Conservation (phyloP, 2,113 vertebrate genomes). For the Erythrolamprus reginae region DNA sequence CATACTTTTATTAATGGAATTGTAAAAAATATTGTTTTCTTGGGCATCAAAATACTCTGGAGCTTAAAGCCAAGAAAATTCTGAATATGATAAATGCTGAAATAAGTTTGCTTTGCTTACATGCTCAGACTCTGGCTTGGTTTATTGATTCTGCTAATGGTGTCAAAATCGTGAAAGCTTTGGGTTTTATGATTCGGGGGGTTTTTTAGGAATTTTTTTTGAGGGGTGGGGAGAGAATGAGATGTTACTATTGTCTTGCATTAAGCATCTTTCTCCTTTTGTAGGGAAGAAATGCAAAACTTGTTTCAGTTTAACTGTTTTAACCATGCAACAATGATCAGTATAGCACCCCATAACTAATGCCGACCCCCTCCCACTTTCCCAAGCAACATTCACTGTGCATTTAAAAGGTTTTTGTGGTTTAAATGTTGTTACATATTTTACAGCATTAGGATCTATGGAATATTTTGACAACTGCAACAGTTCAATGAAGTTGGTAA, state of each 20-base stretch:
- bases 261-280: conserved; percentile 55
- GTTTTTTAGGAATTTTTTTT: not conserved
- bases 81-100: conserved; percentile 17
- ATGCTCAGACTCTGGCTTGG: conserved; percentile 26
- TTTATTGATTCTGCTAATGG: conserved; percentile 15
- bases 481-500: conserved; percentile 97
- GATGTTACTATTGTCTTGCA: conserved; percentile 46
- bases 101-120: conserved; percentile 32
- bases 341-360: conserved; percentile 66
- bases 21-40: conserved; percentile 2
- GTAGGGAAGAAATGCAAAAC: conserved; percentile 45
- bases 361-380: conserved; percentile 62
- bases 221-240: conserved; percentile 8
- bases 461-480: conserved; percentile 93
- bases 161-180: conserved; percentile 12
- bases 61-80: not conserved
- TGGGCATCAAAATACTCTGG: not conserved
- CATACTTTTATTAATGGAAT: not conserved
- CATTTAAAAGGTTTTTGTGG: conserved; percentile 83
- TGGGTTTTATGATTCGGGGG: not conserved
- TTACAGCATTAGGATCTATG: conserved; percentile 97
- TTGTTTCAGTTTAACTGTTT: conserved; percentile 62
- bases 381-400: conserved; percentile 74
- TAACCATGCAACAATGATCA: conserved; percentile 58
- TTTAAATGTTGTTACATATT: conserved; percentile 97